Base-by-base conservation (phyloP, 2,113 vertebrate species). In the Tupaia chinensis region DNA sequence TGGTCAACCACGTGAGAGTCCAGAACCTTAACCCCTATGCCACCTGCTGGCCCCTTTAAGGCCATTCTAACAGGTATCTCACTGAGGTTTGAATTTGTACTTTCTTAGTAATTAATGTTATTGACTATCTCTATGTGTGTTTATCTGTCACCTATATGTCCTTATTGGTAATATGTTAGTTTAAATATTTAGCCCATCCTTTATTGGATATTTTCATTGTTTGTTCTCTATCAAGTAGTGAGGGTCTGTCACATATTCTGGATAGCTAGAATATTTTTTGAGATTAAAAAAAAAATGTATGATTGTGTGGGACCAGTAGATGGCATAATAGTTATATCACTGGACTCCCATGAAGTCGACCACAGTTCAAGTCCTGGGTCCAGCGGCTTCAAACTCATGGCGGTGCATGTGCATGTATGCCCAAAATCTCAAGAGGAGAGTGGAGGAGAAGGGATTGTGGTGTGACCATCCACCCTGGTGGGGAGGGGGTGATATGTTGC, bases 261-360 rank as follows among this genome's bases (percentile, higher is more conserved):
- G 15, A 74, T 68, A 91, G 34, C 32, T 87, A 53, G 61, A n/a
- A 4, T 91, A 60, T 19, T 73, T 88, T 78, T 78, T 66, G 13
- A 87, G 65, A 29, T 86, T 61, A n/a, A n/a, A n/a, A n/a, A 76
- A 83, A 92, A 89, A 78, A 82, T 29, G 13, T 80, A n/a, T 63
- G 60, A 54, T 34, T 61, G 10, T 32, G 1, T 44, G 44, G 44
- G 44, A 44, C 44, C 44, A 44, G 44, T 44, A 44, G 44, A 44
- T 44, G 44, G 44, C 44, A 44, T 44, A 44, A 44, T 44, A 44
- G 44, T 44, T 44, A 44, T 44, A 44, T 44, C 44, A 44, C 44
- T 44, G 44, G 44, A 44, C 44, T 44, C 44, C 5, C 44, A 44
- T 44, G 44, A 3, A 44, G 44, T 44, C 5, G 44, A 44, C 44